These are phyloP conservation scores for Malurus cyaneus DNA, from an alignment of 2,113 vertebrate species.

Conservation along the genomic window DNA sequence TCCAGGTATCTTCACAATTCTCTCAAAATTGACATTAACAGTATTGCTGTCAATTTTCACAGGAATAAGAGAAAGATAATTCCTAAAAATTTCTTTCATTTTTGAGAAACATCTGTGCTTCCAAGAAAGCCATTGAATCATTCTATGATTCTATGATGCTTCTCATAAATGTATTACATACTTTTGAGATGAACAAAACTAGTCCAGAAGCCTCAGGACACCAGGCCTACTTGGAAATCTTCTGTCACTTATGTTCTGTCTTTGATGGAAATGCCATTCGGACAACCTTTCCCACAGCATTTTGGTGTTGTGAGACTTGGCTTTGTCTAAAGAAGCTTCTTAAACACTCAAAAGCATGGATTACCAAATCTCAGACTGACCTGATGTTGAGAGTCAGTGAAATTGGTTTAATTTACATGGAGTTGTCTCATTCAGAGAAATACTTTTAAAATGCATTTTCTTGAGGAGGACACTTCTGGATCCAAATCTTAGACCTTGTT, in stretches of 20 bases:
- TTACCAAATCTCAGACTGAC: background rate
- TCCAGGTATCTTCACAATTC: background rate
- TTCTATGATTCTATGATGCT: background rate
- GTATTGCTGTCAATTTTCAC: background rate
- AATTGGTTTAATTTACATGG: background rate
- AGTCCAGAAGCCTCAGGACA: background rate
- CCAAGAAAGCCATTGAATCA: background rate
- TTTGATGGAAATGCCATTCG: background rate
- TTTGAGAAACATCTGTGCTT: background rate
- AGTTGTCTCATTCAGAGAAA: background rate
- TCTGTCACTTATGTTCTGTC: background rate
- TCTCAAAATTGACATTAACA: background rate
- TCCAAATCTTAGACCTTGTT: background rate
- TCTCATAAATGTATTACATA: background rate
- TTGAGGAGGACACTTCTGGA: background rate
- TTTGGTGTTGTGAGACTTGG: background rate
- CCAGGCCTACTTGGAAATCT: background rate
- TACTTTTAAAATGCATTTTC: background rate
- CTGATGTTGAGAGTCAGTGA: background rate
- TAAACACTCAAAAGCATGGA: background rate
- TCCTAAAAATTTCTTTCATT: background rate
- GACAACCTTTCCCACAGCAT: background rate
- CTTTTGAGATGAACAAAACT: background rate
- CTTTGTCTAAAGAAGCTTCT: background rate
- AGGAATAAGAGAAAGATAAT: background rate